Evolutionary conservation across 2,113 vertebrate genomes (phyloP), one percentile per base, ranked within the genome.

Genomic region (Electrona antarctica): DNA sequence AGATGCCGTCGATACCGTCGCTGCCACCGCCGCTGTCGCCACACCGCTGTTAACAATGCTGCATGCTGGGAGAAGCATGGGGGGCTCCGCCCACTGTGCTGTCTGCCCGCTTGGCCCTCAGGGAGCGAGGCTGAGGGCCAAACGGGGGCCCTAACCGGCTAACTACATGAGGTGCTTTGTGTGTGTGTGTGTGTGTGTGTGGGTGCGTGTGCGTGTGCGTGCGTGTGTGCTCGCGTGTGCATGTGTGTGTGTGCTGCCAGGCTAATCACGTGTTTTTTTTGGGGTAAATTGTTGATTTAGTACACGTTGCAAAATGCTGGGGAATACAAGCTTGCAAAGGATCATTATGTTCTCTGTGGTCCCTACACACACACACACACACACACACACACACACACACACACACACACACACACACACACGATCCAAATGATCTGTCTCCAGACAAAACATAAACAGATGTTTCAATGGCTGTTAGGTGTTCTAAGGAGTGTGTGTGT

Each of bases 1-100:
- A 98, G 97, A 99, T 98, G 97, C 97, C 96, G 94, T 95, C 95
- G 96, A 95, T 95, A 93, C 95, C 94, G 93, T 91, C 93, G 12
- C 61, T 15, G 21, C 46, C n/a, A 10, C 47, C 46, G 41, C 62
- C 74, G 71, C 72, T n/a, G 45, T 64, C 61, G 64, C 65, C 60
- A 7, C 93, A 94, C 73, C 90, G 33, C 33, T 6, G 33, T 41
- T 41, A 41, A 41, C 33, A 21, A 21, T 21, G 33, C 5, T 41
- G 33, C 33, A 41, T 41, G 33, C 33, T 41, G 33, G 33, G 33
- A 41, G 33, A 6, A 0, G 3, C 33, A 0, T 41, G 90, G 92
- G 92, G 93, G 94, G 93, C 94, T 93, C 93, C 92, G 93, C 93
- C 92, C 92, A 89, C 94, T 93, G 95, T 41, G 3, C 33, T 41